phyloP scores from a whole-genome alignment of 2,888 invertebrate species.

The Mythimna pallens region DNA sequence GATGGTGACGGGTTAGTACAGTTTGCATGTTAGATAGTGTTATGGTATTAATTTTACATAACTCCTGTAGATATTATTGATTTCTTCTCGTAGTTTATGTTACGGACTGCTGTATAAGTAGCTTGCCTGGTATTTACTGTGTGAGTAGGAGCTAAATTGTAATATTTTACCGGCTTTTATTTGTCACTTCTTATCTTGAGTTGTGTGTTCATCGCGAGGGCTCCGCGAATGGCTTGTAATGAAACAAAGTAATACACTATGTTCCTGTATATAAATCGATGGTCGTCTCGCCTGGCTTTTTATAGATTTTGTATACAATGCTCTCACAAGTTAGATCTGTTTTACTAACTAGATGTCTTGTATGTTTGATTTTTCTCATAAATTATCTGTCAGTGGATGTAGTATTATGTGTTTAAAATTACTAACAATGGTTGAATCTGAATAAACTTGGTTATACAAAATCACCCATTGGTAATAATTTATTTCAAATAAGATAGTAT shows the following conservation, averaged over 20 bases:
- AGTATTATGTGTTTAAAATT: not conserved
- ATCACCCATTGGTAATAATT: not conserved
- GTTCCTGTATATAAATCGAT: not conserved
- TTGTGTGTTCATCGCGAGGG: constrained; percentile 1
- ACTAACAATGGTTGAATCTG: no score
- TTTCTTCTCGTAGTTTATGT: constrained; percentile 27
- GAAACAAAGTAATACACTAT: not conserved
- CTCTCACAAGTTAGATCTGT: not conserved
- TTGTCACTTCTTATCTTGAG: constrained; percentile 30
- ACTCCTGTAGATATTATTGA: constrained; percentile 36
- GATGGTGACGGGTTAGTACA: constrained; percentile 89
- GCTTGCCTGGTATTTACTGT: constrained; percentile 1
- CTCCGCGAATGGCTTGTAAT: constrained; percentile 3
- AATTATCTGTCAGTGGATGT: not conserved
- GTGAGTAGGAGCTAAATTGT: constrained; percentile 3
- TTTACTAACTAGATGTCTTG: not conserved
- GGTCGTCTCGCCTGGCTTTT: constrained; percentile 7
- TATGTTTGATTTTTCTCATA: constrained; percentile 2
- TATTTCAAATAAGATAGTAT: not conserved
- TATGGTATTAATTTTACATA: constrained; percentile 45
- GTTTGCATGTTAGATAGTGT: constrained; percentile 62
- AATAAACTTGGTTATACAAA: no score
- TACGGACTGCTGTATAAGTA: constrained; percentile 5
- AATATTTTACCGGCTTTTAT: constrained; percentile 46
- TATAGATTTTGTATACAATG: constrained; percentile 11